These are phyloP conservation scores for Melinaea marsaeus DNA, from an alignment of 2,888 invertebrate genomes.

Conservation along the genomic window DNA sequence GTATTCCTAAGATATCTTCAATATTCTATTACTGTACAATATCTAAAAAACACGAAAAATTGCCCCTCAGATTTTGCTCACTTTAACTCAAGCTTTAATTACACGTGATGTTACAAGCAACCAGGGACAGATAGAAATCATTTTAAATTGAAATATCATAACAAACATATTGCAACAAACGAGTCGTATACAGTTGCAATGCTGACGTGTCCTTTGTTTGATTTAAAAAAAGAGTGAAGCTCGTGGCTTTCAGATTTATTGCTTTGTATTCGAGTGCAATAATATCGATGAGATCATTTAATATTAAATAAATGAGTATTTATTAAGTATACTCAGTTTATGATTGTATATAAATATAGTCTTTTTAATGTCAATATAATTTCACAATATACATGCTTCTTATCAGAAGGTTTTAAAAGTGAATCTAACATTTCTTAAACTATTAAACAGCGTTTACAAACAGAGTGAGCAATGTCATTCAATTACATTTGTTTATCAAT, in stretches of 20 bases:
- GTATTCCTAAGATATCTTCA: too few relatives aligned
- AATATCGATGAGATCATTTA: not conserved
- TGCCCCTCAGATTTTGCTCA: not conserved
- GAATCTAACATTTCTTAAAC: too few relatives aligned
- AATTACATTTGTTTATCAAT: too few relatives aligned
- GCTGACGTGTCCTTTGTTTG: constrained; percentile 43
- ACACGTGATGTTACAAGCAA: constrained; percentile 40
- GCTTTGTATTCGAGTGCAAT: not conserved
- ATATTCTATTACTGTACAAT: too few relatives aligned
- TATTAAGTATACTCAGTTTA: too few relatives aligned
- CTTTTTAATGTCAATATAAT: too few relatives aligned
- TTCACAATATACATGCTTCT: too few relatives aligned
- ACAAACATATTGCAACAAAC: constrained; percentile 40
- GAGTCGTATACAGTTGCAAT: constrained; percentile 46
- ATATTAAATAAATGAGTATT: not conserved
- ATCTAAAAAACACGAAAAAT: not conserved
- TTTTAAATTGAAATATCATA: constrained; percentile 39
- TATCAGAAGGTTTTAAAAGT: too few relatives aligned
- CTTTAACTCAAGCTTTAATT: constrained; percentile 41
- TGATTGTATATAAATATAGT: too few relatives aligned
- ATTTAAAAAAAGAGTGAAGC: constrained; percentile 8
- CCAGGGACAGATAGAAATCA: constrained; percentile 31
- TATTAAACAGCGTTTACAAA: too few relatives aligned
- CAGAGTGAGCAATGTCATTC: too few relatives aligned
- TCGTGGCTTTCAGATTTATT: constrained; percentile 12